Conservation (phyloP, 2,888 invertebrate genomes). For the Drosophila paranaensis region DNA sequence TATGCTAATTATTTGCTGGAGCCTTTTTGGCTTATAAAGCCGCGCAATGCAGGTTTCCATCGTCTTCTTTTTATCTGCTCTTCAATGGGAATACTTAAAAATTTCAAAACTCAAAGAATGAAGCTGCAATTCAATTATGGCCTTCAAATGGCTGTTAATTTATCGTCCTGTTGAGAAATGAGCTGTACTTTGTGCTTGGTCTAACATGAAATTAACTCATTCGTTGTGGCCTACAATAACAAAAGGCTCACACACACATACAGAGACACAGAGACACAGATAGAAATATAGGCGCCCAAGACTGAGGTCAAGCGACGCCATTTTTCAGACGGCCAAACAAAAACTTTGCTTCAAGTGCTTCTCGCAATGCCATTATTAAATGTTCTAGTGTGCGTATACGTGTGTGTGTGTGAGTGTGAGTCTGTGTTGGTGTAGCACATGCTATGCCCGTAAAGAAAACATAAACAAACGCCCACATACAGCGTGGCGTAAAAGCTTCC, state of each 20-base stretch:
- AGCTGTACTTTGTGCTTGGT: constrained; percentile 49
- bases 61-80: constrained; percentile 4
- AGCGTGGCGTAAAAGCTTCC: constrained; percentile 68
- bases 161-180: constrained; percentile 60
- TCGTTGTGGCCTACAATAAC: constrained; percentile 67
- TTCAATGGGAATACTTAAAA: constrained; percentile 23
- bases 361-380: constrained; percentile 17
- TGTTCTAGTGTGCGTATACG: constrained; percentile 15
- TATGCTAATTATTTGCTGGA: constrained; percentile 60
- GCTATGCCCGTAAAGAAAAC: constrained; percentile 63
- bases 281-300: constrained; percentile 44
- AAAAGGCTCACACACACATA: constrained; percentile 32
- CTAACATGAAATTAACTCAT: constrained; percentile 75
- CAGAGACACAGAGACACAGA: not conserved
- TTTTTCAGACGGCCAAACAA: constrained; percentile 74
- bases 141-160: constrained; percentile 35
- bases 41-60: constrained; percentile 37
- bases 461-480: constrained; percentile 75
- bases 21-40: constrained; percentile 51
- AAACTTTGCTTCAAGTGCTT: constrained; percentile 58
- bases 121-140: constrained; percentile 36
- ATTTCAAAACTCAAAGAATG: constrained; percentile 13
- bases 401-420: constrained; percentile 18
- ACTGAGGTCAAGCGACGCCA: constrained; percentile 72
- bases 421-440: constrained; percentile 56